Evolutionary conservation across 2,888 invertebrate species (phyloP).

Genomic region (Phalangium opilio): DNA sequence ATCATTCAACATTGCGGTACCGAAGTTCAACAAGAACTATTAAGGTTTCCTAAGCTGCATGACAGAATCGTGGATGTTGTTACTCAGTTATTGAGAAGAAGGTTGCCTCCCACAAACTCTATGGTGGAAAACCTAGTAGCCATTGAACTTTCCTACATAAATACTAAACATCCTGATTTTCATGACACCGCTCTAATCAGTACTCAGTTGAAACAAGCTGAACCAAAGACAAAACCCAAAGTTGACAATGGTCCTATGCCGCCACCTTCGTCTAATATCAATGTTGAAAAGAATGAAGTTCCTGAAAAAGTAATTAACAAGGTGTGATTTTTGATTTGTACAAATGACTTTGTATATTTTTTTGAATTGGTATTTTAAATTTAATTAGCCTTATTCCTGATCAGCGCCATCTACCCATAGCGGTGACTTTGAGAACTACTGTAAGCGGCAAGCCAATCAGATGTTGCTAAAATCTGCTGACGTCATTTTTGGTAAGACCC

Average conservation of each 20-base stretch:
- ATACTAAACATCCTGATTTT: constrained; percentile 99
- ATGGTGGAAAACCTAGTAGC: constrained; percentile 97
- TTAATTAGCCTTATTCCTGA: too few species aligned
- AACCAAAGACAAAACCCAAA: constrained; percentile 12
- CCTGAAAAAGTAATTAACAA: constrained; percentile 13
- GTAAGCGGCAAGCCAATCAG: too few species aligned
- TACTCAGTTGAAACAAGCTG: constrained; percentile 47
- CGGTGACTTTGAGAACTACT: too few species aligned
- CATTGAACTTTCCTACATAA: constrained; percentile 96
- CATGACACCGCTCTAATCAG: constrained; percentile 83
- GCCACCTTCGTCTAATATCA: neutral
- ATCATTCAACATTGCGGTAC: constrained; percentile 98
- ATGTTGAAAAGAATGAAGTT: constrained; percentile 5
- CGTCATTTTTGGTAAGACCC: too few species aligned
- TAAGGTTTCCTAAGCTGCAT: constrained; percentile 89
- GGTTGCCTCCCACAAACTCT: constrained; percentile 86
- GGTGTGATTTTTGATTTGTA: too few species aligned
- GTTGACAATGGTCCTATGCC: constrained; percentile 5
- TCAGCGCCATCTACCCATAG: too few species aligned
- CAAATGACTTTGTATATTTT: too few species aligned
- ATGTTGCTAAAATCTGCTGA: too few species aligned
- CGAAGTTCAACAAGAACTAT: constrained; percentile 90
- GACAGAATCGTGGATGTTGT: constrained; percentile 97
- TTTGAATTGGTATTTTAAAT: too few species aligned
- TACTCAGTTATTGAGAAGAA: constrained; percentile 71